phyloP scores from a whole-genome alignment of 2,797 vertebrate genomes.

The Podarcis lilfordi region DNA sequence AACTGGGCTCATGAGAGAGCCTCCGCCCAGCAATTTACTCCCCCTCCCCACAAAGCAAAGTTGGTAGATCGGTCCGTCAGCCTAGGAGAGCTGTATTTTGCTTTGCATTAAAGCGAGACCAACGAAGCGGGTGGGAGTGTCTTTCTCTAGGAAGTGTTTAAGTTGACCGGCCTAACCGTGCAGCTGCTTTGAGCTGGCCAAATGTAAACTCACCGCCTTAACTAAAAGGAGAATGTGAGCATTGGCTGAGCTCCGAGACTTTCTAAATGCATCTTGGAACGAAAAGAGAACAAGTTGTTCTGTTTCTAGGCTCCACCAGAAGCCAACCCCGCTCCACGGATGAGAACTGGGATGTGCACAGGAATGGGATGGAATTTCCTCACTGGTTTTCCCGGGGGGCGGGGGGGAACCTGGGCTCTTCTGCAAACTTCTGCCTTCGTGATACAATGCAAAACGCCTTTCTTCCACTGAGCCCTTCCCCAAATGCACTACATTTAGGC shows the following conservation, averaged over 20 bases:
- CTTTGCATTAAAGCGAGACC: neutral
- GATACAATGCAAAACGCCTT: neutral
- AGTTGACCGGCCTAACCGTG: no score
- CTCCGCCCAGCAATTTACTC: no score
- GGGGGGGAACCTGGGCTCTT: neutral
- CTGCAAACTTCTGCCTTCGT: neutral
- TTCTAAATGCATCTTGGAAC: neutral
- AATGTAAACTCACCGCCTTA: no score
- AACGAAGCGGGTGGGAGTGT: no score
- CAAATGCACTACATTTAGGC: neutral
- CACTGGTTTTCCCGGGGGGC: neutral
- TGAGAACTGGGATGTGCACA: neutral
- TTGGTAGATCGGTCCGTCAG: no score
- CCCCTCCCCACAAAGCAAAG: neutral
- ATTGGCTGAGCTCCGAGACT: neutral
- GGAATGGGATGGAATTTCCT: no score
- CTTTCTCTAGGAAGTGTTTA: no score
- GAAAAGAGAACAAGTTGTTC: neutral
- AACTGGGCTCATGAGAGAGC: neutral
- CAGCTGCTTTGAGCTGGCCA: no score
- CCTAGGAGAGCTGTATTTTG: neutral
- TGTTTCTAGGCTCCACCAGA: neutral
- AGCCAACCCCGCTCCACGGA: accelerated
- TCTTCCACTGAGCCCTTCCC: neutral
- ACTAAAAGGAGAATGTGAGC: neutral